A percentile compares a stretch with the other conserved stretches of the same genome.
phyloP scores from a whole-genome alignment of 2,888 invertebrate species.

The Limnephilus auricula region DNA sequence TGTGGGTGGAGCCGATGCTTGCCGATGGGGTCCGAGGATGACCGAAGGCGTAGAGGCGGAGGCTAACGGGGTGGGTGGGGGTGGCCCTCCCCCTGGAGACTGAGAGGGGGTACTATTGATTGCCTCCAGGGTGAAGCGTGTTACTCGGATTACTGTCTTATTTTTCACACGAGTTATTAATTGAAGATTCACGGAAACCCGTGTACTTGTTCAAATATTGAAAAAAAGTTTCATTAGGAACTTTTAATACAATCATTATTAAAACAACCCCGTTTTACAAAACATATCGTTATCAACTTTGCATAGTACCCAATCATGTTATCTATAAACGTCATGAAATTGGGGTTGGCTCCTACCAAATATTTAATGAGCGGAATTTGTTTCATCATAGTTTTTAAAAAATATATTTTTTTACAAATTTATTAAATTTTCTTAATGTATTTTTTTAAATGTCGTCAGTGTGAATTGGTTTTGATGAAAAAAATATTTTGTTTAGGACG shows the following conservation, averaged over 20 bases:
- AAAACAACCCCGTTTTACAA: background rate
- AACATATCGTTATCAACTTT: background rate
- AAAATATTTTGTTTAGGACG: background rate
- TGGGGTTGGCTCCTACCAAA: no score
- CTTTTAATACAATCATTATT: background rate
- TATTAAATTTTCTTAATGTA: no score
- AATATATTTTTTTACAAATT: background rate
- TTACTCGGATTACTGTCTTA: conserved; percentile 59
- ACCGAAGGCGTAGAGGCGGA: conserved; percentile 48
- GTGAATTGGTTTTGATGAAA: no score
- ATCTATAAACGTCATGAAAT: background rate
- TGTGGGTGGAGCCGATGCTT: conserved; percentile 48
- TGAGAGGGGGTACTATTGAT: conserved; percentile 64
- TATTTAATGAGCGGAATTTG: background rate
- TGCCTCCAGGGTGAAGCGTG: conserved; percentile 59
- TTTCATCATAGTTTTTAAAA: background rate
- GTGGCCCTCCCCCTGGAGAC: conserved; percentile 49
- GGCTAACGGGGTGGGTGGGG: conserved; percentile 47
- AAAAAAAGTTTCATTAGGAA: background rate
- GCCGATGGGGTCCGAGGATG: conserved; percentile 61
- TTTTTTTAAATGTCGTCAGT: no score
- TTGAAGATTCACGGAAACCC: conserved; percentile 2
- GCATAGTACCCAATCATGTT: background rate
- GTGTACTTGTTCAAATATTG: background rate
- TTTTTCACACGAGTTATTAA: conserved; percentile 56